phyloP scores from a whole-genome alignment of 2,113 vertebrate species.

The Osmerus eperlanus region DNA sequence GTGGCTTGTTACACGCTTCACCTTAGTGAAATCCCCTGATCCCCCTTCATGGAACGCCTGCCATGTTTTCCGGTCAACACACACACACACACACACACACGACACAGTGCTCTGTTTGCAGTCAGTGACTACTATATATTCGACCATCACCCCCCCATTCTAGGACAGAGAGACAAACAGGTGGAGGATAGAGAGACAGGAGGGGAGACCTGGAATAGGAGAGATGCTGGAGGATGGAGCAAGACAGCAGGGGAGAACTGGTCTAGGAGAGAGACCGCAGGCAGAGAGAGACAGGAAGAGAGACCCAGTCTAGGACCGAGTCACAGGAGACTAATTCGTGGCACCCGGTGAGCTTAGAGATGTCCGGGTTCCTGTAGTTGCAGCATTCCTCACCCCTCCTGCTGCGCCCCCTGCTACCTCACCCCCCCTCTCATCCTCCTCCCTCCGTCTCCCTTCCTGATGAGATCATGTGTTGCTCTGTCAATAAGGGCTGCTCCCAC shows the following conservation, averaged over 20 bases:
- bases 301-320: neutral
- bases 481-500: conserved; percentile 39
- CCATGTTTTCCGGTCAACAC: no score
- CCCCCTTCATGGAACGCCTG: no score
- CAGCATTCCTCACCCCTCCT: neutral
- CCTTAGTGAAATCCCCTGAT: no score
- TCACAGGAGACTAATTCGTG: neutral
- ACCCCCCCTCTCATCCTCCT: neutral
- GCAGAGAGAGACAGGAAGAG: neutral
- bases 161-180: neutral
- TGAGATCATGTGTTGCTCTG: conserved; percentile 32
- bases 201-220: neutral
- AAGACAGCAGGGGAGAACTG: neutral
- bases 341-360: no score
- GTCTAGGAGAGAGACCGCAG: neutral
- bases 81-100: no score
- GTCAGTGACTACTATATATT: no score
- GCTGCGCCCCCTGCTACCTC: neutral
- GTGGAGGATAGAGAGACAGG: neutral
- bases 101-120: no score
- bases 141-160: no score
- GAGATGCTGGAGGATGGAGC: neutral
- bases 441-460: neutral
- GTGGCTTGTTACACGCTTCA: no score
- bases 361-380: no score